Base-by-base conservation (phyloP, 2,113 vertebrate genomes). In the Cinclus mexicanus region DNA sequence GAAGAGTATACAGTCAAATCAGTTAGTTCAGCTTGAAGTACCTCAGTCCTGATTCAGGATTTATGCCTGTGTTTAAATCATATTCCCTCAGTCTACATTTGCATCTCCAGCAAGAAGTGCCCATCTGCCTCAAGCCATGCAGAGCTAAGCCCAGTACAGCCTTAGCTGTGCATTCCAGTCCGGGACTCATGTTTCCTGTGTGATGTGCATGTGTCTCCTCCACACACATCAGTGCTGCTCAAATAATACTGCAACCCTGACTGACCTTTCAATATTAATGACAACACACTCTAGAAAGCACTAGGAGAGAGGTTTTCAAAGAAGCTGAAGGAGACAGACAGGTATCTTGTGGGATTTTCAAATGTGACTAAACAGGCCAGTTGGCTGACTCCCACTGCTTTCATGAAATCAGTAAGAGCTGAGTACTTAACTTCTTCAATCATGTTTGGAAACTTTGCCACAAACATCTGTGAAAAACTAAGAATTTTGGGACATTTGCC, bases 231-330 rank as follows among this genome's bases (percentile, higher is more conserved):
- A 83, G 56, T 50, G 49, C 89, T 93, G 83, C 76, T 59, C 88
- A 93, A 93, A 92, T 78, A 93, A 90, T 52, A 89, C 83, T 82
- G 86, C 49, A 93, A 92, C 92, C 93, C 69, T 31, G 65, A 81
- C 79, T 95, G 94, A 96, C 93, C 90, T 97, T 96, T 95, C 93
- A 93, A 56, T 61, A 89, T 61, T 83, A 87, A 74, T 92, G 92
- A 97, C 80, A 96, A 78, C 80, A 83, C 61, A 86, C 60, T 93
- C 76, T 83, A 90, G 72, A 89, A 93, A 94, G 86, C 86, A 71
- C 72, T 86, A 59, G 49, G 44, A 88, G 55, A 86, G 52, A 87
- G 31, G 26, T 89, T 94, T 91, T 92, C 72, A 71, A 78, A 84
- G 63, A 63, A 90, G 88, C 52, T 86, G 59, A 80, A 94, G 88